phyloP scores from a whole-genome alignment of 2,113 vertebrate species.

The Asarcornis scutulata region DNA sequence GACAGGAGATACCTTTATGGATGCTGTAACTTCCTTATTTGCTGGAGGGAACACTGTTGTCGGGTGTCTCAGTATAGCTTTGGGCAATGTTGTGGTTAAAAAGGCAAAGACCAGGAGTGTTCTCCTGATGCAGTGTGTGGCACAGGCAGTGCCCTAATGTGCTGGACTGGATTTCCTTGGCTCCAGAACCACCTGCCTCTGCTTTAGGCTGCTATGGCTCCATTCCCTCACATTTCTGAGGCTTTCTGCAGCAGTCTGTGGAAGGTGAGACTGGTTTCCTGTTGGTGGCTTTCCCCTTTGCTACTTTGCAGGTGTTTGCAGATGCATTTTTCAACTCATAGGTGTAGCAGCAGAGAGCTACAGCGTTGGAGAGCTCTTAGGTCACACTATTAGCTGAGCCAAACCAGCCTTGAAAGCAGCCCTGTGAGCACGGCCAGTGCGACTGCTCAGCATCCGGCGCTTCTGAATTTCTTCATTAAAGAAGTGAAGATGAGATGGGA shows the following conservation, averaged over 20 bases:
- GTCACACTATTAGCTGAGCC: background rate
- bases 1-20: background rate
- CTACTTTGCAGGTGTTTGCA: background rate
- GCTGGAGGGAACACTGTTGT: background rate
- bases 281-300: background rate
- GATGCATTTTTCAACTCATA: background rate
- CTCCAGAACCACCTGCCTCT: background rate
- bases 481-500: background rate
- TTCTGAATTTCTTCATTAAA: background rate
- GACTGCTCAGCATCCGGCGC: background rate
- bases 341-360: background rate
- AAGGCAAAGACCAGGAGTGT: background rate
- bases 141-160: background rate
- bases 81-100: background rate
- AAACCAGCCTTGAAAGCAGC: background rate
- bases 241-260: background rate
- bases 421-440: background rate
- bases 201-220: background rate
- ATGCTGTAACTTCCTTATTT: background rate
- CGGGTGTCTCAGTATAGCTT: background rate
- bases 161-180: background rate
- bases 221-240: background rate
- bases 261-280: background rate
- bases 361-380: background rate
- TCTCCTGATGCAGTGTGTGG: rapidly evolving